Base-by-base conservation (phyloP, 2,888 invertebrate genomes). In the Drosophila greeni region DNA sequence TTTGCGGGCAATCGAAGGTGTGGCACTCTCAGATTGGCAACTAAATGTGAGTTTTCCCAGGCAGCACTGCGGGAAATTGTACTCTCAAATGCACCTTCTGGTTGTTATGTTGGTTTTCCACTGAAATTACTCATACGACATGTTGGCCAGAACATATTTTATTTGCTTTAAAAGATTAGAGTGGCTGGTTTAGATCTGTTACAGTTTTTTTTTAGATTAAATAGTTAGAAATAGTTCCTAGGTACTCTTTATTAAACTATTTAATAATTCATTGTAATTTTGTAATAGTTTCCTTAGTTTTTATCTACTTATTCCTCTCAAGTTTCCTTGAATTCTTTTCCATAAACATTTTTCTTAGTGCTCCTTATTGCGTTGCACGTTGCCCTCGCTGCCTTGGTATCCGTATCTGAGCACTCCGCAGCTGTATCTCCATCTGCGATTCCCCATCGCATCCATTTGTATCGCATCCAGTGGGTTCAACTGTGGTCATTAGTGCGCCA, bases 401-500 rank as follows among this genome's bases (percentile, higher is more conserved):
- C 29, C 45, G 29, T 31, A 31, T 45, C 45, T 29, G 18, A 29
- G 29, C 18, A 18, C 45, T 29, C 12, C 45, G 34, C 42, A 61
- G 49, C 48, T 36, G 48, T 51, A 26, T 16, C 49, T 48, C 45
- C 48, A 66, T 59, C 55, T 48, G 55, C 9, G 20, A 20, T 18
- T 23, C 29, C 49, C 49, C 23, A 56, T 29, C 60, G n/a, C n/a
- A n/a, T 60, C 45, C 48, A 53, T 57, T 70, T 67, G 66, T 69
- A 60, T 62, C 70, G 66, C 68, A 45, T 31, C 45, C 45, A 31
- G 2, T 66, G 49, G 60, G 49, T 62, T 62, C 31, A 51, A 43
- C 62, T 60, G 42, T 51, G 72, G 68, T 78, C 83, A 78, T 82
- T 82, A 77, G 79, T 75, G 75, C 62, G 73, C 58, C 54, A 36